phyloP scores from a whole-genome alignment of 1,140 invertebrate genomes.

The Fopius arisanus region DNA sequence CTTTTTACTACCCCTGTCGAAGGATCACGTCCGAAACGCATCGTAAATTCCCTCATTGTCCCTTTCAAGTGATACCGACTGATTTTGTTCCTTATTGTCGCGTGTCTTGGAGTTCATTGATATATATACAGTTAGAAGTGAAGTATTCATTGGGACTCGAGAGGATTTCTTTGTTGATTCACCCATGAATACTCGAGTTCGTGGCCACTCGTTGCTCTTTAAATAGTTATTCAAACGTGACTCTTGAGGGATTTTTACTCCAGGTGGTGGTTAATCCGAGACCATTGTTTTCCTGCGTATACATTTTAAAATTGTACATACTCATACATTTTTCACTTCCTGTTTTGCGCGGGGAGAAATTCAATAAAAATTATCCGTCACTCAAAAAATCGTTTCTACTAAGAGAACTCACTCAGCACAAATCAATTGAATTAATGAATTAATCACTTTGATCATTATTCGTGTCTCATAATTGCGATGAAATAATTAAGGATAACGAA shows the following conservation, averaged over 20 bases:
- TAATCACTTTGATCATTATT: no score
- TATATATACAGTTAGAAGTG: background rate
- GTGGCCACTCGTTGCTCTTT: background rate
- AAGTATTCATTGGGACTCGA: background rate
- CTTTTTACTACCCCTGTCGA: background rate
- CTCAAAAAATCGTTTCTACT: no score
- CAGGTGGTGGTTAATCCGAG: no score
- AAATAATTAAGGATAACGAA: no score
- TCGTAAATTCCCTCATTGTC: conserved; percentile 9
- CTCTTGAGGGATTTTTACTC: background rate
- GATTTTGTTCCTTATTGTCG: conserved; percentile 4
- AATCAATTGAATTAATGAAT: no score
- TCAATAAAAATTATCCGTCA: no score
- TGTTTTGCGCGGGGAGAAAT: no score
- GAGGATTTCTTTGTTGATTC: background rate
- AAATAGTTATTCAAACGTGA: background rate
- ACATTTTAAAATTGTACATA: no score
- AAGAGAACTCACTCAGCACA: no score
- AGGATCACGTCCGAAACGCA: background rate
- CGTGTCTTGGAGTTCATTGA: background rate
- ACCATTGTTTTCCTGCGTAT: no score
- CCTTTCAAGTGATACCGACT: background rate
- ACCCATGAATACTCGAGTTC: background rate
- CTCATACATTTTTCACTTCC: no score
- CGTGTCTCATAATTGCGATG: no score